Evolutionary conservation across 2,888 invertebrate genomes (phyloP), one percentile per base, ranked within the genome.

Genomic region (Spilarctia lutea): DNA sequence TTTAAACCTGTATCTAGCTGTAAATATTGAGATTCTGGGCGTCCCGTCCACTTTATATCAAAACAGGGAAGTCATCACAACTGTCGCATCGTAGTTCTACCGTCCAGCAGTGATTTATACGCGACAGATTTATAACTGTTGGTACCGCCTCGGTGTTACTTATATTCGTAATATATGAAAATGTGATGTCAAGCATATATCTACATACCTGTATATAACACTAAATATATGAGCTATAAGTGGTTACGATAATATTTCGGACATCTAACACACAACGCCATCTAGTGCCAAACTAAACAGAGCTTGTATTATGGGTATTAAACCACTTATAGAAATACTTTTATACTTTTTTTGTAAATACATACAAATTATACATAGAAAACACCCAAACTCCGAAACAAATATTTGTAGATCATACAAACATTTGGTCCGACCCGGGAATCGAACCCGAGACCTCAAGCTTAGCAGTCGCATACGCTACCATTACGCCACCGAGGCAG

Each of bases 41-140:
- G 48, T 48, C 65, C 48, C 48, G 48, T 30, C 42, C 68, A 45
- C 68, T 73, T 68, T 68, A 67, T 72, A 67, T 67, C 35, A 39
- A 33, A 42, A 42, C 60, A 33, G 66, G 65, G 52, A 73, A 73
- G 73, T 73, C 68, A 35, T 68, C 73, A 48, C 35, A 16, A 65
- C 65, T 65, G 71, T 65, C 68, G 10, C 24, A 13, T 27, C 67
- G n/a, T 65, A 33, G 33, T 63, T 27, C 35, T 35, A 18, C 39
- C 42, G 18, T 42, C 68, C 63, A 18, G 35, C 20, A 68, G 27
- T 73, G 68, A 73, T 73, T 73, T 65, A 73, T 73, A 68, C 20
- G 0, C 2, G n/a, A 3, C 48, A 45, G 65, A 73, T 73, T 73
- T 68, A 73, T 73, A 73, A 63, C 68, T n/a, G 35, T 42, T 48